These are phyloP conservation scores for Drosophila robusta DNA, from an alignment of 2,888 invertebrate genomes.

Conservation along the genomic window DNA sequence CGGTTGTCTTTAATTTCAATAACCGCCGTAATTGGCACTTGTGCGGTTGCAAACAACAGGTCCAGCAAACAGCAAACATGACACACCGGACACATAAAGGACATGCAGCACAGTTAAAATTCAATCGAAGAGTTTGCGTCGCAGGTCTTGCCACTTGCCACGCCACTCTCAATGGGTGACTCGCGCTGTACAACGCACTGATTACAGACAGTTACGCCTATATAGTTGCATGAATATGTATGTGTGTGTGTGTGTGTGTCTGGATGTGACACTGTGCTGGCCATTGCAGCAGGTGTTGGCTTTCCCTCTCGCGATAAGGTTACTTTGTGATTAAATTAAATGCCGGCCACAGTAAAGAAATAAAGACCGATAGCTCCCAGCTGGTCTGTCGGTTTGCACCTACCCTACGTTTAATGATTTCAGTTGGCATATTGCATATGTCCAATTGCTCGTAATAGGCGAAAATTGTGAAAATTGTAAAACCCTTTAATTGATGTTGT, in stretches of 20 bases:
- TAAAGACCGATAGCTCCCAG: neutral
- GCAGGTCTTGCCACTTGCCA: conserved; percentile 5
- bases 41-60: conserved; percentile 25
- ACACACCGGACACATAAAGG: conserved; percentile 13
- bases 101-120: conserved; percentile 12
- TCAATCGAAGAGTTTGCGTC: conserved; percentile 30
- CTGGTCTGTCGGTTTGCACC: neutral
- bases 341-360: conserved; percentile 53
- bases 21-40: conserved; percentile 71
- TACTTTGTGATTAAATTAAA: conserved; percentile 77
- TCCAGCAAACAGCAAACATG: conserved; percentile 40
- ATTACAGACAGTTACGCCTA: conserved; percentile 35
- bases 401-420: neutral
- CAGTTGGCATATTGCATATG: neutral
- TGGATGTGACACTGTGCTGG: conserved; percentile 5
- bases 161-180: neutral
- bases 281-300: conserved; percentile 56
- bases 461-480: too few species aligned
- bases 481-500: neutral
- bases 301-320: conserved; percentile 65
- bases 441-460: neutral
- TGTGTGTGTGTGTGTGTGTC: conserved; percentile 13
- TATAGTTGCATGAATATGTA: conserved; percentile 6
- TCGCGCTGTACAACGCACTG: conserved; percentile 14
- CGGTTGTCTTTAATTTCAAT: conserved; percentile 59